Conservation (phyloP, 2,797 vertebrate species). For the Esox masquinongy region DNA sequence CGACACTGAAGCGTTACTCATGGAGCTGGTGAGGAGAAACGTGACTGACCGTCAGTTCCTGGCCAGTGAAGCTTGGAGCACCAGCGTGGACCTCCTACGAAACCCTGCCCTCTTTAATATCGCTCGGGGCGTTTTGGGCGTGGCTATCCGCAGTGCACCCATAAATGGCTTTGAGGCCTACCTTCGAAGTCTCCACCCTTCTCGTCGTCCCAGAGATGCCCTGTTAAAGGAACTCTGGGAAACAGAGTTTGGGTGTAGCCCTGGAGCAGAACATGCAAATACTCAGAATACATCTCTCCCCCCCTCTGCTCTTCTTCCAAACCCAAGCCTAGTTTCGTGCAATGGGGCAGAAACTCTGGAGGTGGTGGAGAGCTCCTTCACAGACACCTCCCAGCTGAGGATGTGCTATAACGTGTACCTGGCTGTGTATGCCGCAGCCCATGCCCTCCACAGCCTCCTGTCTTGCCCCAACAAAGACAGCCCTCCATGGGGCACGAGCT, state of each 20-base stretch:
- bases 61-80: constrained; percentile 79
- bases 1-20: constrained; percentile 66
- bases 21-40: constrained; percentile 64
- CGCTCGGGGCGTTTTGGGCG: constrained; percentile 70
- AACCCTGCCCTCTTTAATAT: constrained; percentile 53
- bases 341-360: constrained; percentile 65
- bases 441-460: constrained; percentile 69
- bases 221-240: constrained; percentile 71
- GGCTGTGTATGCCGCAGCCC: constrained; percentile 72
- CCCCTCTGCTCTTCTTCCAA: constrained; percentile 5
- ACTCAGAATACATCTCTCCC: neutral
- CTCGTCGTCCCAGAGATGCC: constrained; percentile 47
- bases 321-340: constrained; percentile 52
- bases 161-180: constrained; percentile 69
- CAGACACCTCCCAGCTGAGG: constrained; percentile 66
- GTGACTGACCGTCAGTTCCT: constrained; percentile 72
- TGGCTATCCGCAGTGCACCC: constrained; percentile 68
- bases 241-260: constrained; percentile 62
- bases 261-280: neutral
- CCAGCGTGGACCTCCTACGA: constrained; percentile 60
- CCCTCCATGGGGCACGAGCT: constrained; percentile 23
- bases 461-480: constrained; percentile 47
- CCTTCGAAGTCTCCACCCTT: constrained; percentile 61
- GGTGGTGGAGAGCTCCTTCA: constrained; percentile 53
- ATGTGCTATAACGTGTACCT: constrained; percentile 73